These are phyloP conservation scores for Zygogramma bicolorata DNA, from an alignment of 2,888 invertebrate genomes.

Conservation along the genomic window DNA sequence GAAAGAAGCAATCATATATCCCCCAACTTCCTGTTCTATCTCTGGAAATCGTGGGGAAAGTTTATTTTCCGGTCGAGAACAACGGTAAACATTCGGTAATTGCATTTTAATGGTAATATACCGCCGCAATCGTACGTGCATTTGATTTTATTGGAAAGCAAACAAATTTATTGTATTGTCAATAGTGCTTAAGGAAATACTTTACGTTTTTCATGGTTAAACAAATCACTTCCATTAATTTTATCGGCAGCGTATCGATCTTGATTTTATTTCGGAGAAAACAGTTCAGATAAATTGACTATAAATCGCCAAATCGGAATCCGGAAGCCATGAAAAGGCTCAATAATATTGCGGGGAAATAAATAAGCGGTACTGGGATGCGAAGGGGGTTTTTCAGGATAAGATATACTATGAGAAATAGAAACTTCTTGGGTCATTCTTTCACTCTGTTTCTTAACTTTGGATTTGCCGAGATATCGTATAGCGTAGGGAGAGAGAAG, in stretches of 20 bases:
- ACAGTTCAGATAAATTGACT: conserved; percentile 17
- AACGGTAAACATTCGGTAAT: conserved; percentile 24
- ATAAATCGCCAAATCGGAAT: conserved; percentile 11
- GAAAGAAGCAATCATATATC: neutral
- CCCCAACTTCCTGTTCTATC: neutral
- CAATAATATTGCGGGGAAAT: neutral
- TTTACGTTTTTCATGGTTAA: conserved; percentile 18
- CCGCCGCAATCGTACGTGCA: conserved; percentile 21
- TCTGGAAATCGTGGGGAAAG: neutral
- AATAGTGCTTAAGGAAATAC: conserved; percentile 21
- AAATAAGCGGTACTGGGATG: neutral
- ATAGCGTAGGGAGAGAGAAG: too few species aligned
- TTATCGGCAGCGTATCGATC: conserved; percentile 17
- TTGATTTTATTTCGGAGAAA: conserved; percentile 9
- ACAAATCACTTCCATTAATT: conserved; percentile 29
- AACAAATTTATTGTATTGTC: conserved; percentile 19
- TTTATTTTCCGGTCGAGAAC: conserved; percentile 11
- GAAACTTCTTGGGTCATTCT: too few species aligned
- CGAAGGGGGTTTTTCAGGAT: too few species aligned
- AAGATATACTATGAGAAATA: too few species aligned
- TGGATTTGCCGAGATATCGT: too few species aligned
- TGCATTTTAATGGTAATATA: conserved; percentile 23
- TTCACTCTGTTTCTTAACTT: too few species aligned
- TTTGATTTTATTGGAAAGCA: conserved; percentile 22
- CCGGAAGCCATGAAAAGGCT: neutral